phyloP scores from a whole-genome alignment of 1,140 invertebrate genomes.

The Cecropterus lyciades region DNA sequence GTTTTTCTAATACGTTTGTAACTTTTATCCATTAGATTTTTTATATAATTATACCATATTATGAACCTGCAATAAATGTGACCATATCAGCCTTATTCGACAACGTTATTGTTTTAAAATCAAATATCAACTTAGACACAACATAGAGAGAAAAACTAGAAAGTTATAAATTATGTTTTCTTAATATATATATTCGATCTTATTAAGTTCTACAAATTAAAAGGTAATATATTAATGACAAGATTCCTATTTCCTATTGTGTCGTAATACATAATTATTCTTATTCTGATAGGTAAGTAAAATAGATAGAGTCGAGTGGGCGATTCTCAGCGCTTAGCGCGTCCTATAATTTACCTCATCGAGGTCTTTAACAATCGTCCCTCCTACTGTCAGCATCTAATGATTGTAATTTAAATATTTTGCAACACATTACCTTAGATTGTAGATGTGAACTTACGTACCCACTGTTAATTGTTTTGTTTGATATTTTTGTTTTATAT shows the following conservation, averaged over 20 bases:
- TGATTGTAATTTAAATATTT: conserved; percentile 34
- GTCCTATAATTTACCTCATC: conserved; percentile 34
- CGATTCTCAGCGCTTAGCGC: conserved; percentile 16
- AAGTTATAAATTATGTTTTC: too few relatives aligned
- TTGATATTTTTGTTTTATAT: neutral
- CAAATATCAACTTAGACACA: too few relatives aligned
- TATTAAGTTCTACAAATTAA: too few relatives aligned
- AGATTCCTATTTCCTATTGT: neutral
- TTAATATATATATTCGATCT: too few relatives aligned
- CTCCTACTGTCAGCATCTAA: conserved; percentile 33
- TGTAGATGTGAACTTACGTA: neutral
- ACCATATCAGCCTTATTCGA: too few relatives aligned
- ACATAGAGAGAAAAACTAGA: too few relatives aligned
- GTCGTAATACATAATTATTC: conserved; percentile 4
- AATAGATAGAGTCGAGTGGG: conserved; percentile 9
- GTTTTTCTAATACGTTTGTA: too few relatives aligned
- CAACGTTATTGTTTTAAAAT: too few relatives aligned
- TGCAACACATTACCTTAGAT: conserved; percentile 10
- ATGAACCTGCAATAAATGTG: too few relatives aligned
- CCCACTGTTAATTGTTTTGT: neutral
- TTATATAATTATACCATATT: too few relatives aligned
- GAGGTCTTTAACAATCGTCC: conserved; percentile 28
- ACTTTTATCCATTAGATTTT: too few relatives aligned
- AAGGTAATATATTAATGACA: neutral
- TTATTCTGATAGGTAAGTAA: conserved; percentile 1